Conservation (phyloP, 2,113 vertebrate genomes). For the Heterotis niloticus region DNA sequence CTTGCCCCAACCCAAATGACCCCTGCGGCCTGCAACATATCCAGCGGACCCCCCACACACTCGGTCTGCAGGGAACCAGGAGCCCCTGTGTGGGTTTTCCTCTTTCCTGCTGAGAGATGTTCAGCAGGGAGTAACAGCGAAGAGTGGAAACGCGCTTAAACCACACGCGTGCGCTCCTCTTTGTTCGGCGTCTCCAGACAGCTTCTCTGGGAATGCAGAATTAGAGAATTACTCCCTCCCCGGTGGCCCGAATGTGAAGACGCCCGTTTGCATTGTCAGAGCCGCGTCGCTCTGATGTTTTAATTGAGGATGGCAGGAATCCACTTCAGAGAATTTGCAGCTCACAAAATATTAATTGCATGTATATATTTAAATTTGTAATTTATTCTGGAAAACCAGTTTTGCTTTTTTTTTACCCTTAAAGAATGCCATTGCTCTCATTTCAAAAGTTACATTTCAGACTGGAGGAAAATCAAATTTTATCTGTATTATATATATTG, state of each 20-base stretch:
- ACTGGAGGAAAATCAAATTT: background rate
- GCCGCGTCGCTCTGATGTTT: conserved; percentile 1
- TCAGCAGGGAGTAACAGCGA: background rate
- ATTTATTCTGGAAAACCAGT: background rate
- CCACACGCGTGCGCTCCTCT: background rate
- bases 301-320: background rate
- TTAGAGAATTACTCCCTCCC: background rate
- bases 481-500: conserved; percentile 1
- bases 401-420: background rate
- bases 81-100: no score
- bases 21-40: conserved; percentile 1
- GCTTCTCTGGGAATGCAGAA: background rate
- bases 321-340: background rate
- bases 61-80: background rate
- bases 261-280: background rate
- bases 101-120: background rate
- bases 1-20: conserved; percentile 9
- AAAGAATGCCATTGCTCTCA: background rate
- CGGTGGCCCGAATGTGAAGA: background rate
- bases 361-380: background rate
- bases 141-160: background rate
- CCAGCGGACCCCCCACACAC: background rate
- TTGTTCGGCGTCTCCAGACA: background rate
- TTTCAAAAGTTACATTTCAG: conserved; percentile 19
- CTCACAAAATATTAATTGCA: background rate